Percentiles rank a stretch among this genome's conserved stretches.
Evolutionary conservation across 2,797 vertebrate genomes (phyloP).

Genomic region (Staurois parvus): DNA sequence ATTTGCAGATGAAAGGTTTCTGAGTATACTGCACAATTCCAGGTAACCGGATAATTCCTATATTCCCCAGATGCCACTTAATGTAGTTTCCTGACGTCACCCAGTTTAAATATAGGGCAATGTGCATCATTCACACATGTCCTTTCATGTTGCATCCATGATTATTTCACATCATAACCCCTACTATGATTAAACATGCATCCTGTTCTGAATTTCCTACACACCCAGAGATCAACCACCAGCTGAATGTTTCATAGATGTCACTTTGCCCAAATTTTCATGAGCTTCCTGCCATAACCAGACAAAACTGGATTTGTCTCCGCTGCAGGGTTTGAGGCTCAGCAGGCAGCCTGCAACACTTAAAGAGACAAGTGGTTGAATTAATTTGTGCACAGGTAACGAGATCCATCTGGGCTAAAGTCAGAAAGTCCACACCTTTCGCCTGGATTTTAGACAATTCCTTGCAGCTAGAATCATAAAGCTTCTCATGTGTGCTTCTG

Average conservation of each 20-base stretch:
- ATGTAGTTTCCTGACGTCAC: constrained; percentile 14
- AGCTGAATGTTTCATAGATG: background rate
- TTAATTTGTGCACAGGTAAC: no score
- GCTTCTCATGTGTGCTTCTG: no score
- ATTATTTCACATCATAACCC: constrained; percentile 30
- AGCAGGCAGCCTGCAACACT: background rate
- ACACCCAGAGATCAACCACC: constrained; percentile 10
- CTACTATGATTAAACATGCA: constrained; percentile 20
- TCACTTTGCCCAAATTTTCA: constrained; percentile 21
- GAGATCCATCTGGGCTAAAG: no score
- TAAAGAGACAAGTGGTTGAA: no score
- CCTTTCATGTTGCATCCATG: constrained; percentile 33
- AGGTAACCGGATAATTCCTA: constrained; percentile 13
- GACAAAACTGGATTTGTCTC: constrained; percentile 10
- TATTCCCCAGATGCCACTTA: constrained; percentile 6
- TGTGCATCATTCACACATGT: background rate
- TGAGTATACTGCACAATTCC: background rate
- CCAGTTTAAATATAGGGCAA: constrained; percentile 11
- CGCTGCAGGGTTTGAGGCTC: background rate
- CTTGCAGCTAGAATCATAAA: no score
- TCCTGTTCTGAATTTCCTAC: constrained; percentile 26
- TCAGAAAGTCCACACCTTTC: no score
- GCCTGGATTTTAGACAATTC: no score
- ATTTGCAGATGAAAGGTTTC: background rate
- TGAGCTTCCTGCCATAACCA: background rate